These are phyloP conservation scores for Tupiocoris notatus DNA, from an alignment of 2,888 invertebrate genomes.

Conservation along the genomic window DNA sequence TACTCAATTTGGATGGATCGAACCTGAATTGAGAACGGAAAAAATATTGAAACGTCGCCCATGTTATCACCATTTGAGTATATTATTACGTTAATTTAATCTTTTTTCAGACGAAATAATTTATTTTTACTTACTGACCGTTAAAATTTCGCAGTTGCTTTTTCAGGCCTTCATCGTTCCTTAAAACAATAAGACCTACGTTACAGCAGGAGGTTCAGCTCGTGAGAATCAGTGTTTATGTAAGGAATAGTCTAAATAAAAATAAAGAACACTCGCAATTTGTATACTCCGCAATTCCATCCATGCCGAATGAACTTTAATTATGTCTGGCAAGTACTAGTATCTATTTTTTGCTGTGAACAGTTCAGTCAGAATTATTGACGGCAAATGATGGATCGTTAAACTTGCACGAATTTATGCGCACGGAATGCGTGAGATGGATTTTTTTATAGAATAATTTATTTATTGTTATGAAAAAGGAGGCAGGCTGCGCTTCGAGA, in stretches of 20 bases:
- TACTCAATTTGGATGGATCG: too few species aligned
- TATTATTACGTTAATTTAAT: too few species aligned
- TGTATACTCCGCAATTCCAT: too few species aligned
- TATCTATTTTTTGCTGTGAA: not conserved
- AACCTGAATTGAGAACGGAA: too few species aligned
- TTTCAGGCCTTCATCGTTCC: constrained; percentile 42
- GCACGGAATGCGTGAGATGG: not conserved
- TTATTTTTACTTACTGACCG: not conserved
- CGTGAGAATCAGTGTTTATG: constrained; percentile 13
- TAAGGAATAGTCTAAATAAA: not conserved
- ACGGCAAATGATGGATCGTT: not conserved
- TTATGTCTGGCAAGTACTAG: not conserved
- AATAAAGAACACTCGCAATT: not conserved
- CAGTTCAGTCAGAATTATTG: not conserved
- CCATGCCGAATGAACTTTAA: too few species aligned
- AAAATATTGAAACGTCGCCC: too few species aligned
- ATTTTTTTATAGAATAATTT: too few species aligned
- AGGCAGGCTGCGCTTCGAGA: too few species aligned
- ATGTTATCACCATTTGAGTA: too few species aligned
- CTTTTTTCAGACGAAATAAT: not conserved
- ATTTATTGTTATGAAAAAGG: too few species aligned
- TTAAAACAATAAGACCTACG: constrained; percentile 18
- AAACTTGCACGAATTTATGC: not conserved
- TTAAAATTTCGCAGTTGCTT: constrained; percentile 25
- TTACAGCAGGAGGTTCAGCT: constrained; percentile 35